Conservation (phyloP, 1,140 invertebrate genomes). For the Cotesia glomerata region DNA sequence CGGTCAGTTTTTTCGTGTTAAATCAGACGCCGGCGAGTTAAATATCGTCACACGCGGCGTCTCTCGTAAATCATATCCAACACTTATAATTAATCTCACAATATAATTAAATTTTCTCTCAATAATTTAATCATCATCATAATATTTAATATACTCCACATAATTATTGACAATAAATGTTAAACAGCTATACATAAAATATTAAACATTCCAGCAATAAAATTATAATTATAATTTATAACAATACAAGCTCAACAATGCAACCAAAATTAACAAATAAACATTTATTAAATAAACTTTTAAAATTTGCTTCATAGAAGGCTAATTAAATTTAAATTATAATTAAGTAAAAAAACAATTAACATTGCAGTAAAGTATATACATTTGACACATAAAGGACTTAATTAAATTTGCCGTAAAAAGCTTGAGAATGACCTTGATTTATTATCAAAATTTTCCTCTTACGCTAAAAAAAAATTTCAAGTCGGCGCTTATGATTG, state of each 20-base stretch:
- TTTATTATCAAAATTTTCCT: neutral
- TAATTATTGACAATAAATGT: neutral
- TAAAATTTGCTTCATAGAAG: too few relatives aligned
- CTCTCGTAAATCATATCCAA: conserved; percentile 1
- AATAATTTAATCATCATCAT: neutral
- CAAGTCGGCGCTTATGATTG: conserved; percentile 27
- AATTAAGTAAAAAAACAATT: too few relatives aligned
- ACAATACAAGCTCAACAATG: conserved; percentile 15
- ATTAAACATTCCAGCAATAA: conserved; percentile 1
- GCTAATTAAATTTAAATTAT: too few relatives aligned
- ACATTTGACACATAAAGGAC: conserved; percentile 5
- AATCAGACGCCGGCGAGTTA: conserved; percentile 9
- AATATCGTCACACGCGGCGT: conserved; percentile 22
- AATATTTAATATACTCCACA: neutral
- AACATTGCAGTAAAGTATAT: conserved; percentile 1
- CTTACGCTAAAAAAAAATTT: neutral
- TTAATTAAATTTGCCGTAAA: conserved; percentile 8
- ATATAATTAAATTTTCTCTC: neutral
- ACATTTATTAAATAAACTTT: neutral
- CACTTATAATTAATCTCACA: neutral
- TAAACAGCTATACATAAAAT: too few relatives aligned
- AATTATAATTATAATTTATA: neutral
- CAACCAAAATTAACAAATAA: neutral
- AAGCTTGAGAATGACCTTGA: conserved; percentile 20
- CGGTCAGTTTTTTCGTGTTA: conserved; percentile 15